Base-by-base conservation (phyloP, 1,140 invertebrate species). In the Drosophila fuyamai region DNA sequence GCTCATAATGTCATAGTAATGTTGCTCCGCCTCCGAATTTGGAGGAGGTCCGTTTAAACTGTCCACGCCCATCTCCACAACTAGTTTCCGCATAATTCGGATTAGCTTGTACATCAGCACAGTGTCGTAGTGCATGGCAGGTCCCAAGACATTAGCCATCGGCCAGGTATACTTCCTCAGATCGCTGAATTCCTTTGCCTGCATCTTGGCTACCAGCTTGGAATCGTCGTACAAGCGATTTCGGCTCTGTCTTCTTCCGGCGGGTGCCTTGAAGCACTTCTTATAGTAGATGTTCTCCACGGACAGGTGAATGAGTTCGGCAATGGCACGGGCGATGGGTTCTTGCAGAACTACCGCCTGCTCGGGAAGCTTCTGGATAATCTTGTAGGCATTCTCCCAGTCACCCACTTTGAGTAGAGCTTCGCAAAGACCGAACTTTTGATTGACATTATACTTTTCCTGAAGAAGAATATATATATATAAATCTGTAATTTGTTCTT, bases 361-460 rank as follows among this genome's bases (percentile, higher is more conserved):
- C 47, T 97, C 96, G 2, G 98, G 98, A 60, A 99, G 94, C 57
- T 95, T 94, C 61, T 95, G 95, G 18, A 98, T 95, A 40, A 99
- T 93, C 53, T 94, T 94, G 58, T 95, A 94, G 8, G 97, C 97
- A 85, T 96, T 96, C 10, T 95, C 94, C 98, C 98, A 99, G 79
- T 97, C 97, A 16, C 97, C 98, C 71, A 99, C 95, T 78, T 95
- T 94, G 5, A 99, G 91, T 5, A 99, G 92, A 1, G 97, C 97
- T 92, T 98, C 97, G 90, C 97, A 96, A 5, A 99, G 93, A 41
- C 97, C 96, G 80, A 99, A 95, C 92, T 99, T 99, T 93, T 99
- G 98, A 94, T 99, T 99, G 61, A 93, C 94, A 89, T 94, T 93
- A 90, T 96, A 96, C 85, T 96, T 95, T 13, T 91, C 89, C 79